Percentiles rank a stretch among this genome's conserved stretches.
Evolutionary conservation across 2,113 vertebrate genomes (phyloP).

Genomic region (Ptilonorhynchus violaceus): DNA sequence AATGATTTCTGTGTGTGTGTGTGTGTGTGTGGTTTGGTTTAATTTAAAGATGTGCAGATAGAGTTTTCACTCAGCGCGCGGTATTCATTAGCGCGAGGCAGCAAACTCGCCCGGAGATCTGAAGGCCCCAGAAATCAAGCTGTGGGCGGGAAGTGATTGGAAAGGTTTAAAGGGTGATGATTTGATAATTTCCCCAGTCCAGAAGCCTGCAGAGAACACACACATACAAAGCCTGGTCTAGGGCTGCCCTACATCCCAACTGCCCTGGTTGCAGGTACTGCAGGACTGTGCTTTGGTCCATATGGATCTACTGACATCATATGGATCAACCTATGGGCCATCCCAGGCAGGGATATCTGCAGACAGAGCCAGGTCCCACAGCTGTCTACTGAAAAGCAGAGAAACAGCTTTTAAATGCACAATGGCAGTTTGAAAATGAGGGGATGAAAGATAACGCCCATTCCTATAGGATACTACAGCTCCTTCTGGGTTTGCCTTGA

Average conservation of each 20-base stretch:
- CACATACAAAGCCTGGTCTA: background rate
- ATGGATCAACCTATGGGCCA: background rate
- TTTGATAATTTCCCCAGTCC: conserved; percentile 50
- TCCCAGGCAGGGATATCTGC: background rate
- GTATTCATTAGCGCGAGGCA: conserved; percentile 33
- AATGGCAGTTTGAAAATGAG: background rate
- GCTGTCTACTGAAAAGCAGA: background rate
- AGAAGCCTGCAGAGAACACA: conserved; percentile 53
- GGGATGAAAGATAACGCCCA: background rate
- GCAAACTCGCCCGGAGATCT: conserved; percentile 45
- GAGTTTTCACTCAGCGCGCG: conserved; percentile 37
- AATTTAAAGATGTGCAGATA: conserved; percentile 63
- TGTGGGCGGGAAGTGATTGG: conserved; percentile 41
- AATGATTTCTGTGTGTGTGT: conserved; percentile 16
- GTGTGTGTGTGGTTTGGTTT: conserved; percentile 11
- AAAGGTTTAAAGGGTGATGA: conserved; percentile 61
- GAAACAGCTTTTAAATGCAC: background rate
- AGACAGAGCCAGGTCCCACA: background rate
- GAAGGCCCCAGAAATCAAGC: conserved; percentile 45
- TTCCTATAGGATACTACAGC: rapidly evolving
- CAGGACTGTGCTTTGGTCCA: rapidly evolving
- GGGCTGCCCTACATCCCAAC: background rate
- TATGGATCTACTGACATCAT: background rate
- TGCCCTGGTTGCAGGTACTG: background rate
- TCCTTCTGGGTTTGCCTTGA: background rate